Percentiles rank a stretch among this genome's conserved stretches.
These are phyloP conservation scores for Ennomos fuscantarius DNA, from an alignment of 2,888 invertebrate genomes.

Conservation along the genomic window DNA sequence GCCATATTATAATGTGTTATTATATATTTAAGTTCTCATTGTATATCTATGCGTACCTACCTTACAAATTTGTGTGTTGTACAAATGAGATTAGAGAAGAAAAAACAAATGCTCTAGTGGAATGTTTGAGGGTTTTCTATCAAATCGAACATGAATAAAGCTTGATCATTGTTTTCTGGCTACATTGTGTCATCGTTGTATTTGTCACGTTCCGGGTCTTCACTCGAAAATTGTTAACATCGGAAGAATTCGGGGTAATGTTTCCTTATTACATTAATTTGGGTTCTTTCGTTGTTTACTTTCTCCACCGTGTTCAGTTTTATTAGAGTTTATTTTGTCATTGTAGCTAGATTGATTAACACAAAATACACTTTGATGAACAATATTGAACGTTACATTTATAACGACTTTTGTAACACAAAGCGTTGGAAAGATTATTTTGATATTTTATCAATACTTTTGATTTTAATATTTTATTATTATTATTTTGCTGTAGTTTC, in stretches of 20 bases:
- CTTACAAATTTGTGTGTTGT: too few species aligned
- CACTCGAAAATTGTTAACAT: conserved; percentile 33
- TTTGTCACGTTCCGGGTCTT: conserved; percentile 48
- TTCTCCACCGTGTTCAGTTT: conserved; percentile 23
- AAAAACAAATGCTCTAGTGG: too few species aligned
- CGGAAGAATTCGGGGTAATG: conserved; percentile 31
- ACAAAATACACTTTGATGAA: conserved; percentile 6
- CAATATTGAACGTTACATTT: conserved; percentile 2
- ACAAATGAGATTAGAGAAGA: too few species aligned
- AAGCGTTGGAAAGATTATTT: too few species aligned
- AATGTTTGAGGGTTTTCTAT: neutral
- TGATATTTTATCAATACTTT: too few species aligned
- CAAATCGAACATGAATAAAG: conserved; percentile 4
- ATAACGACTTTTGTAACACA: neutral
- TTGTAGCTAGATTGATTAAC: conserved; percentile 5
- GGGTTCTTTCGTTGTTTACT: conserved; percentile 27
- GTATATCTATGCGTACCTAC: too few species aligned
- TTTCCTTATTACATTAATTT: conserved; percentile 42
- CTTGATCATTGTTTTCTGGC: conserved; percentile 15
- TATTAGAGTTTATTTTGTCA: conserved; percentile 28
- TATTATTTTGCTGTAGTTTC: too few species aligned
- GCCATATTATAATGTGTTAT: too few species aligned
- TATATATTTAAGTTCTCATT: too few species aligned
- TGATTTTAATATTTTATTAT: too few species aligned
- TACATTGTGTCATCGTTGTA: conserved; percentile 34